A percentile compares a stretch with the other conserved stretches of the same genome.
Conservation (phyloP, 2,113 vertebrate genomes). For the Nesoenas mayeri region DNA sequence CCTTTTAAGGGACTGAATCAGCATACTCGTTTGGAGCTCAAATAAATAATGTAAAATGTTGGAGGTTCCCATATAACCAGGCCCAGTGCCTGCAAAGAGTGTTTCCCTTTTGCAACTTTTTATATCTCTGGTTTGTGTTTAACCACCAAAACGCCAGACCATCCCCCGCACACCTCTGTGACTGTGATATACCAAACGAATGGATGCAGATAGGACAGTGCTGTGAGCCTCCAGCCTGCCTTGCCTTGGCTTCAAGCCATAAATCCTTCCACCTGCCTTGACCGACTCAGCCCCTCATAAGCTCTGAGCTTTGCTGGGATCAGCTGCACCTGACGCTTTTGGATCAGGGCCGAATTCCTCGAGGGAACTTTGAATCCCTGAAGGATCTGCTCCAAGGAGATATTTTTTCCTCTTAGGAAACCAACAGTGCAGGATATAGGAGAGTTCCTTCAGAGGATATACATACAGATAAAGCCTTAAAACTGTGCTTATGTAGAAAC, state of each 20-base stretch:
- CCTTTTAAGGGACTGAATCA: neutral
- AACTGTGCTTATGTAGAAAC: neutral
- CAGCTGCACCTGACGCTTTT: slow-evolving; percentile 39
- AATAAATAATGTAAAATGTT: neutral
- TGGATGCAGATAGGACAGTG: neutral
- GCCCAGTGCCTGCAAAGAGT: neutral
- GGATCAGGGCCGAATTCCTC: neutral
- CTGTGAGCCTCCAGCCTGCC: neutral
- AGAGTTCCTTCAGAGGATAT: neutral
- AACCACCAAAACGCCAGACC: neutral
- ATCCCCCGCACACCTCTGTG: accelerated
- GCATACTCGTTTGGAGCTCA: neutral
- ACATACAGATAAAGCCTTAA: neutral
- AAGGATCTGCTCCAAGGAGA: neutral
- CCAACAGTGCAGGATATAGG: neutral
- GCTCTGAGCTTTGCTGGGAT: neutral
- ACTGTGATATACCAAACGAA: neutral
- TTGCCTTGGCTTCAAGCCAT: neutral
- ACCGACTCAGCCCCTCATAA: neutral
- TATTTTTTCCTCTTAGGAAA: neutral
- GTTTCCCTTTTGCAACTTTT: neutral
- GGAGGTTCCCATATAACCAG: neutral
- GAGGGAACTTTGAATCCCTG: neutral
- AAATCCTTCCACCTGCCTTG: neutral
- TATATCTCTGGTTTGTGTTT: neutral